A percentile compares a stretch with the other conserved stretches of the same genome.
phyloP scores from a whole-genome alignment of 2,888 invertebrate species.

The Criorhina ranunculi region DNA sequence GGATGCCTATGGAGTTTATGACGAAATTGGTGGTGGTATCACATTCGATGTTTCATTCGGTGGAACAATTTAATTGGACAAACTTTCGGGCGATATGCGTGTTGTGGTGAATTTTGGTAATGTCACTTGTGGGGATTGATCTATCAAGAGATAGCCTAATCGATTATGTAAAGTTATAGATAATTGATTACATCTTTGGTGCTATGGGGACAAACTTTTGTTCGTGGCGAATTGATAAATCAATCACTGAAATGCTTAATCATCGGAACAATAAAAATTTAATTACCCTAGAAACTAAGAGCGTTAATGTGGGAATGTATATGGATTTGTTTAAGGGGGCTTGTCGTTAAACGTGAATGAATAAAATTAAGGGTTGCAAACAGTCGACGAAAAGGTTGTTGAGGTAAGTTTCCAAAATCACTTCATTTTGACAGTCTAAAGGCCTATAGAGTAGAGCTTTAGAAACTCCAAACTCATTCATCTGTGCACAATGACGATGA shows the following conservation, averaged over 20 bases:
- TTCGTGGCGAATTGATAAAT: conserved; percentile 14
- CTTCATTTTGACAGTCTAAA: no score
- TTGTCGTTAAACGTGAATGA: background rate
- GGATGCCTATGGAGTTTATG: background rate
- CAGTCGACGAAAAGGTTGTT: no score
- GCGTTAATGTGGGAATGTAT: background rate
- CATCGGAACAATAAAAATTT: conserved; percentile 15
- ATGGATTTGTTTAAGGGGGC: background rate
- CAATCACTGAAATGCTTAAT: conserved; percentile 35
- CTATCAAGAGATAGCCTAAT: conserved; percentile 7
- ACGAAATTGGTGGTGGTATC: background rate
- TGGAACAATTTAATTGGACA: conserved; percentile 43
- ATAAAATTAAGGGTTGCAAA: no score
- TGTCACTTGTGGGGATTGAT: background rate
- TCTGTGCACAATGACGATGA: no score
- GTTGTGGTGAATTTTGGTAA: background rate
- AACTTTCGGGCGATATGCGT: background rate
- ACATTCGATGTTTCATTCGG: conserved; percentile 20
- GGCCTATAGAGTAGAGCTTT: no score
- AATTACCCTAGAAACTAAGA: background rate
- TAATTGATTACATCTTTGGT: conserved; percentile 36
- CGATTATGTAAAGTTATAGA: conserved; percentile 11
- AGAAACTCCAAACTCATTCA: no score
- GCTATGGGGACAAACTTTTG: background rate
- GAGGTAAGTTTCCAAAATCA: no score